Conservation (phyloP, 1,140 invertebrate species). For the Camponotus pennsylvanicus region DNA sequence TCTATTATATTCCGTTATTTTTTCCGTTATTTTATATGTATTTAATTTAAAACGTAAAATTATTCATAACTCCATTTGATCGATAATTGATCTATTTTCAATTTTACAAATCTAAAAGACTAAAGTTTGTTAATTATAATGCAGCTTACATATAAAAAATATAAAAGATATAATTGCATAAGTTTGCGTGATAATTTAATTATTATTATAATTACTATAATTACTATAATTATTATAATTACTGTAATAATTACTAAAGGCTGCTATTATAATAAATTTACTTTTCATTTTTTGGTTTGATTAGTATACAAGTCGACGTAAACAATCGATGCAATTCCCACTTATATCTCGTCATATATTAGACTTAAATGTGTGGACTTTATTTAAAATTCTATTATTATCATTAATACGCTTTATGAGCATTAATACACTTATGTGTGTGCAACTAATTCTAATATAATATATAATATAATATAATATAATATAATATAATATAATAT, state of each 20-base stretch:
- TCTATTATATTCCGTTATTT: background rate
- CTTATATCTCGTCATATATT: conserved; percentile 21
- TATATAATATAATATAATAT: no score
- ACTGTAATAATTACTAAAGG: no score
- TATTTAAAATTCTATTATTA: conserved; percentile 2
- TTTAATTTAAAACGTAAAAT: background rate
- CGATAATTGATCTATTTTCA: background rate
- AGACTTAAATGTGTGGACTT: background rate
- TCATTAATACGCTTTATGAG: no score
- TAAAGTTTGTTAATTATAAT: background rate
- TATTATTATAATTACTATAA: background rate
- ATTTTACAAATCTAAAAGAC: background rate
- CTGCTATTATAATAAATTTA: background rate
- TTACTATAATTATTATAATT: no score
- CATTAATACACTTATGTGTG: background rate
- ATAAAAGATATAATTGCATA: background rate
- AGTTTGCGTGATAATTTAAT: conserved; percentile 11
- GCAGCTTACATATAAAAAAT: background rate
- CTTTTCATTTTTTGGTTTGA: background rate
- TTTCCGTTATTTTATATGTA: no score
- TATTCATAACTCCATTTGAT: background rate
- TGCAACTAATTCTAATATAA: background rate
- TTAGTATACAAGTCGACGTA: background rate
- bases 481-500: no score
- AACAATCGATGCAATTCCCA: background rate